phyloP scores from a whole-genome alignment of 2,888 invertebrate species.

The Nomada lathburiana region DNA sequence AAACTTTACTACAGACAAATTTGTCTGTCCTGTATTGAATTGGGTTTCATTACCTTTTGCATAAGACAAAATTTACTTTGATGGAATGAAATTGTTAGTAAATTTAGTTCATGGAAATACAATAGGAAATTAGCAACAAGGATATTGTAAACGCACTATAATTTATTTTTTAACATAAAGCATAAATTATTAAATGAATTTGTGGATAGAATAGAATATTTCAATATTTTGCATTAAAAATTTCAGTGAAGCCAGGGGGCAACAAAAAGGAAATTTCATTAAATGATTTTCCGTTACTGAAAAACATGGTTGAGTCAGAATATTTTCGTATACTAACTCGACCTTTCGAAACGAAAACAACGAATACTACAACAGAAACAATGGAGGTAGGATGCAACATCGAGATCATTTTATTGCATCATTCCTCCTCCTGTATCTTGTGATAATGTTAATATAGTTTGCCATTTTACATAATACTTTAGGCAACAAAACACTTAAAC shows the following conservation, averaged over 20 bases:
- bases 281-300: conserved; percentile 87
- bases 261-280: conserved; percentile 84
- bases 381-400: conserved; percentile 73
- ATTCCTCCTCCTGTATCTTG: conserved; percentile 43
- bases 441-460: conserved; percentile 24
- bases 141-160: background rate
- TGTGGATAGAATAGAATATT: background rate
- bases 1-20: conserved; percentile 10
- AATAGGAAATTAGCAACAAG: background rate
- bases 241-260: conserved; percentile 89
- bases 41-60: background rate
- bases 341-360: conserved; percentile 65
- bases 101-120: background rate
- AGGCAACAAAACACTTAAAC: background rate
- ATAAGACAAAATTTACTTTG: background rate
- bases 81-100: background rate
- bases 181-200: background rate
- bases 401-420: conserved; percentile 50
- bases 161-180: background rate
- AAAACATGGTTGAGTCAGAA: conserved; percentile 87
- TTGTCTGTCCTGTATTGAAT: background rate
- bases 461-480: conserved; percentile 4
- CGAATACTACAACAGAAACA: conserved; percentile 62
- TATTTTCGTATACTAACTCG: conserved; percentile 75
- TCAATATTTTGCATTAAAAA: conserved; percentile 31